Percentiles rank a stretch among this genome's conserved stretches.
Evolutionary conservation across 2,113 vertebrate genomes (phyloP).

Genomic region (Cavia aperea): DNA sequence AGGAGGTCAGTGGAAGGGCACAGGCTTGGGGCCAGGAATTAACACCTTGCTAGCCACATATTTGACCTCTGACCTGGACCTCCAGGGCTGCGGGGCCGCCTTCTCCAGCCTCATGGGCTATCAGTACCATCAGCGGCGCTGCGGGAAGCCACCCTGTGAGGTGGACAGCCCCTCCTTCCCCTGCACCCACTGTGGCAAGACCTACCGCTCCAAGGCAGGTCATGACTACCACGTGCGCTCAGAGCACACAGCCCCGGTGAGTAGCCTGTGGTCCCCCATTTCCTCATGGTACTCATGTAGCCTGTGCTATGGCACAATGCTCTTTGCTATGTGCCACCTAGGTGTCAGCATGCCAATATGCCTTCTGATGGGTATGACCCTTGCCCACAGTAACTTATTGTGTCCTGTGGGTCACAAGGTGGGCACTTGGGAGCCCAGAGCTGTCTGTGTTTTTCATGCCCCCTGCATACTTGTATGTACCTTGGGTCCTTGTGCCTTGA

Average conservation of each 20-base stretch:
- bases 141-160: slow-evolving; percentile 86
- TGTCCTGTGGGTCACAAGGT: fast-evolving
- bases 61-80: slow-evolving; percentile 35
- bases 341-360: background rate
- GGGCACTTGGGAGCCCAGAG: too few relatives aligned
- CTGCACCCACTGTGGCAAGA: slow-evolving; percentile 89
- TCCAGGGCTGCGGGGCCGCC: slow-evolving; percentile 88
- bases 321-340: background rate
- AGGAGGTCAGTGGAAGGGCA: slow-evolving; percentile 80
- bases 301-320: background rate
- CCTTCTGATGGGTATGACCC: background rate
- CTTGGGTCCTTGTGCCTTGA: background rate
- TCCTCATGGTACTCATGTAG: background rate
- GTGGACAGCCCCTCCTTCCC: slow-evolving; percentile 86
- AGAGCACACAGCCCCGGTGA: slow-evolving; percentile 80
- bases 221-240: slow-evolving; percentile 92
- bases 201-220: slow-evolving; percentile 92
- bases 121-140: slow-evolving; percentile 96
- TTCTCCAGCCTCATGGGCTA: slow-evolving; percentile 97
- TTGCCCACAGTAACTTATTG: background rate
- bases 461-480: fast-evolving
- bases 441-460: background rate
- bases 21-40: fast-evolving
- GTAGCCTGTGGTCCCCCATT: background rate
- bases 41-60: slow-evolving; percentile 10